Percentiles rank a stretch among this genome's conserved stretches.
These are phyloP conservation scores for Drosophila hawaiiensis DNA, from an alignment of 2,888 invertebrate genomes.

Conservation along the genomic window DNA sequence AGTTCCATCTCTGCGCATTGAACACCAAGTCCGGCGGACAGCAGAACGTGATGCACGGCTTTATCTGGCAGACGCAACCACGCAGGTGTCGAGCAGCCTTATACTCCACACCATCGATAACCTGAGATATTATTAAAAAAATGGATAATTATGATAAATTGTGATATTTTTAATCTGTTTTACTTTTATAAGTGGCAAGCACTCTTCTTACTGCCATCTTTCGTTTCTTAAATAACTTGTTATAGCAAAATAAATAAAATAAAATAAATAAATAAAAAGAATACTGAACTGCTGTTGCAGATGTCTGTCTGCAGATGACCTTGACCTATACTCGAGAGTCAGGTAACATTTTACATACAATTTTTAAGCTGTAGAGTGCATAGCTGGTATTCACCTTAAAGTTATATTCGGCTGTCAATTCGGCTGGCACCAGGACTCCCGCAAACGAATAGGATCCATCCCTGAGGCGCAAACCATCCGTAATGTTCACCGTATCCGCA, in stretches of 20 bases:
- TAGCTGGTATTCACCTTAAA: constrained; percentile 62
- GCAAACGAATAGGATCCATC: constrained; percentile 82
- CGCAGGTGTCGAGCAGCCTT: constrained; percentile 68
- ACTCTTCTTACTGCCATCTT: too few relatives aligned
- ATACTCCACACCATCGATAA: constrained; percentile 71
- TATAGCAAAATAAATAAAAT: too few relatives aligned
- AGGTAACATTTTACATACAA: too few relatives aligned
- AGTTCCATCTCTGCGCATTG: constrained; percentile 60
- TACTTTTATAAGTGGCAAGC: too few relatives aligned
- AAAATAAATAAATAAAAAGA: too few relatives aligned
- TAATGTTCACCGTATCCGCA: constrained; percentile 81
- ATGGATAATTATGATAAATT: too few relatives aligned
- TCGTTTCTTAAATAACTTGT: too few relatives aligned
- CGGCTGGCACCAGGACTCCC: constrained; percentile 74
- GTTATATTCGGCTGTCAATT: constrained; percentile 72
- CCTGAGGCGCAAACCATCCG: constrained; percentile 70
- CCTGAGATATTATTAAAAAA: not conserved
- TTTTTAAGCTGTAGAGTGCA: not conserved
- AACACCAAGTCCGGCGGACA: constrained; percentile 75
- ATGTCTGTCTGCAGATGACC: not conserved
- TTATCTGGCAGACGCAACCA: constrained; percentile 82
- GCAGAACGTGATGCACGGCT: constrained; percentile 84
- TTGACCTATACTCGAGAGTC: too few relatives aligned
- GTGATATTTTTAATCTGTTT: too few relatives aligned
- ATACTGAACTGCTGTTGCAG: too few relatives aligned